Conservation (phyloP, 2,888 invertebrate species). For the Vandiemenella viatica region DNA sequence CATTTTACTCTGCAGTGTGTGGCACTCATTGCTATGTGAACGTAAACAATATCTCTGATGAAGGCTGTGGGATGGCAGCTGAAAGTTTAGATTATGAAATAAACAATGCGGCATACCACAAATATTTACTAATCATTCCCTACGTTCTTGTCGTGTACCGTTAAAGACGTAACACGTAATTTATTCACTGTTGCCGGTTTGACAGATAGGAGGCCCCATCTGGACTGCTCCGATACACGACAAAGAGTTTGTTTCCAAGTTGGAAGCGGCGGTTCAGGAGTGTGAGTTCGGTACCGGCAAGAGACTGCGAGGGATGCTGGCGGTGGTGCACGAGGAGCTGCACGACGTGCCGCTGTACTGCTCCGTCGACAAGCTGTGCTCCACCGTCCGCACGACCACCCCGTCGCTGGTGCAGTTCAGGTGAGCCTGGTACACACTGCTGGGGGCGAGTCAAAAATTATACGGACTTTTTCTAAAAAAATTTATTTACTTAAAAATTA, state of each 20-base stretch:
- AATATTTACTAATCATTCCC: no score
- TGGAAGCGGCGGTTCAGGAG: conserved; percentile 34
- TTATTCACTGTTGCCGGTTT: no score
- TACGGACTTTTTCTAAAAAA: no score
- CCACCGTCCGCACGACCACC: conserved; percentile 51
- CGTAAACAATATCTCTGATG: no score
- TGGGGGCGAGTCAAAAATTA: not conserved
- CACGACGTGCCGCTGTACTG: conserved; percentile 76
- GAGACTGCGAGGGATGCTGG: conserved; percentile 65
- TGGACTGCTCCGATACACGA: conserved; percentile 84
- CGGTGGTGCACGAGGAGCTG: conserved; percentile 70
- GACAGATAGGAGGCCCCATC: conserved; percentile 80
- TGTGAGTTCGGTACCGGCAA: conserved; percentile 48
- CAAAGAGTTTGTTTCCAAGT: conserved; percentile 51
- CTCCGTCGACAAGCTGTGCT: conserved; percentile 59
- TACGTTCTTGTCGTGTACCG: no score
- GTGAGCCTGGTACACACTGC: conserved; percentile 26
- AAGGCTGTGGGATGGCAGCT: no score
- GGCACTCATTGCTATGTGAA: no score
- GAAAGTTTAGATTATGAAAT: no score
- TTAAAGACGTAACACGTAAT: no score
- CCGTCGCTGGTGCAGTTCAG: conserved; percentile 55
- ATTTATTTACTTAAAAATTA: no score
- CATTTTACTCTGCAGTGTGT: no score
- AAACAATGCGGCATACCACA: no score